These are phyloP conservation scores for Myotis davidii DNA, from an alignment of 2,113 vertebrate genomes.

Conservation along the genomic window DNA sequence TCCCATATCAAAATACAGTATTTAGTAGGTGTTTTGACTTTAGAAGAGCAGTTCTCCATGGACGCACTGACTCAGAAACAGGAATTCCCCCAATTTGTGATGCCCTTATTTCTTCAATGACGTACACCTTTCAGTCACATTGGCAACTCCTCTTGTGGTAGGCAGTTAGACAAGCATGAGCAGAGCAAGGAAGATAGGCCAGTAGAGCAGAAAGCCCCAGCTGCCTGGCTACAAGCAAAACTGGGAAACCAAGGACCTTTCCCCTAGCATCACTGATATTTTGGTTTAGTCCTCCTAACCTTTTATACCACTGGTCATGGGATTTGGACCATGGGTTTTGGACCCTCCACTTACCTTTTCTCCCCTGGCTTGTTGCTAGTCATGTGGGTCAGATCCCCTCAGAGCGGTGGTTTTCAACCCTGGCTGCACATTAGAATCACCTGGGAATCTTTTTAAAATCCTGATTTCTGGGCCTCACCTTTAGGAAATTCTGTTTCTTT, in stretches of 20 bases:
- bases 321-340: no score
- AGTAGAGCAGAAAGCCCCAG: not conserved
- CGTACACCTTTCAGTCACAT: no score
- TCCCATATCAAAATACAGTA: not conserved
- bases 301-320: not conserved
- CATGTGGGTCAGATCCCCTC: not conserved
- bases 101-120: not conserved
- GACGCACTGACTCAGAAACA: no score
- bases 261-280: not conserved
- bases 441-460: no score
- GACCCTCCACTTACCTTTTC: not conserved
- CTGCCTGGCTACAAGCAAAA: not conserved
- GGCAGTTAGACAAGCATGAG: not conserved
- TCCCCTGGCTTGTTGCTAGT: not conserved
- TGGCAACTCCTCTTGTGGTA: accelerated
- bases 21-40: not conserved
- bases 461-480: no score
- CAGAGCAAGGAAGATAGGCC: not conserved
- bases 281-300: not conserved
- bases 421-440: no score
- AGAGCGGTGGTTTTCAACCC: not conserved
- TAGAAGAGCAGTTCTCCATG: not conserved
- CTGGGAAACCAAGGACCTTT: not conserved
- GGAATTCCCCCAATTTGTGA: not conserved
- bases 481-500: no score